These are phyloP conservation scores for Plebejus argus DNA, from an alignment of 2,888 invertebrate species.

Conservation along the genomic window DNA sequence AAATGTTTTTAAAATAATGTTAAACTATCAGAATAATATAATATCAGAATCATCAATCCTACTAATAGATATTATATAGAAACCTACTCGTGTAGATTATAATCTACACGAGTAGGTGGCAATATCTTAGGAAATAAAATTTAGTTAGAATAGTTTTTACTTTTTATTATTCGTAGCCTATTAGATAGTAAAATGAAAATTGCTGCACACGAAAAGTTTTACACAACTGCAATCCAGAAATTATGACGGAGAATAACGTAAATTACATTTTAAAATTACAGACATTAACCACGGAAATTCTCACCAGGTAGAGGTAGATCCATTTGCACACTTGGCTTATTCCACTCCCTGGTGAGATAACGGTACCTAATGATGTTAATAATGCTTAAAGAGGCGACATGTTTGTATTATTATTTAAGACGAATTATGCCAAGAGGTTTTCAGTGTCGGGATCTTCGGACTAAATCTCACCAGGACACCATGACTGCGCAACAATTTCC, in stretches of 20 bases:
- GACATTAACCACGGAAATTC: background rate
- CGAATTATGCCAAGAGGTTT: background rate
- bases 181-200: background rate
- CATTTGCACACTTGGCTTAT: background rate
- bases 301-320: background rate
- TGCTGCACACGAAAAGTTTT: background rate
- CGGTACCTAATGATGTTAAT: background rate
- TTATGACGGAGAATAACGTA: background rate
- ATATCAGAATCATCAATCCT: background rate
- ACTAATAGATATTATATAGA: background rate
- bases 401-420: background rate
- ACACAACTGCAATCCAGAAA: background rate
- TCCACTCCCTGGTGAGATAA: background rate
- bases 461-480: too few species aligned
- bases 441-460: background rate
- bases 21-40: background rate
- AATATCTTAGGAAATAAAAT: too few species aligned
- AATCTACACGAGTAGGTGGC: too few species aligned
- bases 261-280: background rate
- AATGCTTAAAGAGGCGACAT: background rate
- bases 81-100: too few species aligned
- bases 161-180: too few species aligned
- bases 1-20: background rate
- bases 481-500: too few species aligned
- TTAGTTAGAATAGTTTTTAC: too few species aligned